Evolutionary conservation across 2,113 vertebrate species (phyloP).

Genomic region (Larimichthys crocea): DNA sequence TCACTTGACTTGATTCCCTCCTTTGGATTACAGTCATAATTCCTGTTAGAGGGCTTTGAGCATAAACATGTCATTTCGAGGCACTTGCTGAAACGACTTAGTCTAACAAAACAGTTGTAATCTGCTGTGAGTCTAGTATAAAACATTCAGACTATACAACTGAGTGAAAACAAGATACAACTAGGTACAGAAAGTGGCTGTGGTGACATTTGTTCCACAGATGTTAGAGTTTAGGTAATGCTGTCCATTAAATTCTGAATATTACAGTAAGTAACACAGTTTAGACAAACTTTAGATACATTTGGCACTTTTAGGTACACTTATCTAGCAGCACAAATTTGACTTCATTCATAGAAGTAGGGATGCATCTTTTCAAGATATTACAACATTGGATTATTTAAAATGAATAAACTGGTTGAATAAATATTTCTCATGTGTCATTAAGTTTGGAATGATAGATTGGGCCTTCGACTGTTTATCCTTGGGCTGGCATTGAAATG

Average conservation of each 20-base stretch:
- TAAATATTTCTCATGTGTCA: conserved; percentile 19
- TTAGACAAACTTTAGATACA: neutral
- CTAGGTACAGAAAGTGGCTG: neutral
- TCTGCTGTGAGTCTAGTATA: neutral
- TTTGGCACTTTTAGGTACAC: neutral
- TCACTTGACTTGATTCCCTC: neutral
- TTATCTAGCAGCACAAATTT: neutral
- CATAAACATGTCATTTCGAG: neutral
- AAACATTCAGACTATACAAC: neutral
- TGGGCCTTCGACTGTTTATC: conserved; percentile 43
- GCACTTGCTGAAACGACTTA: neutral
- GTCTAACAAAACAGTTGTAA: neutral
- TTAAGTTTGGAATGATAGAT: conserved; percentile 19
- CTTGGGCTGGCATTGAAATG: conserved; percentile 58
- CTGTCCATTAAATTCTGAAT: neutral
- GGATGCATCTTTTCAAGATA: neutral
- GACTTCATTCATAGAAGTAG: neutral
- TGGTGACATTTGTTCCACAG: neutral
- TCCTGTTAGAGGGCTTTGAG: neutral
- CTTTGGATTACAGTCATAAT: neutral
- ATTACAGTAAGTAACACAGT: neutral
- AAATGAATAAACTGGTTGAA: conserved; percentile 7
- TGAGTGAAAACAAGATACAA: neutral
- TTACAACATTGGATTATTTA: neutral
- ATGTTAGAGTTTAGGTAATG: neutral